Conservation (phyloP, 30 jellyfish, hydroid and myxozoan species). For the Catostylus mosaicus region DNA sequence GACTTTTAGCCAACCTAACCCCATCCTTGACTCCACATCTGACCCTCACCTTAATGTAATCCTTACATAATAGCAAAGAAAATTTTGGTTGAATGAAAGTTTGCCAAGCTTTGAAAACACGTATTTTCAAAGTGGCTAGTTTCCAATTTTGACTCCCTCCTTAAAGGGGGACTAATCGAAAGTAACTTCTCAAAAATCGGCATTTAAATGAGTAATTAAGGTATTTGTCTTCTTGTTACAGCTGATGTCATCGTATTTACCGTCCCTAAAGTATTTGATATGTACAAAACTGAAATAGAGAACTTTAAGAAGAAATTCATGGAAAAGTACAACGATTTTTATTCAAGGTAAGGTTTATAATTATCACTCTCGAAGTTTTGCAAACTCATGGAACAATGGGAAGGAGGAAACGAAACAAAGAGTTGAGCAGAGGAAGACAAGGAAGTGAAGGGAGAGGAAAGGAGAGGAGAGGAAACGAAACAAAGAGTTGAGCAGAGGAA, state of each 20-base stretch:
- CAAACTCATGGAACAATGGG: neutral
- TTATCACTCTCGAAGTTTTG: neutral
- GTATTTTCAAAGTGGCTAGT: too few species aligned
- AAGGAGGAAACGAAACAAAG: neutral
- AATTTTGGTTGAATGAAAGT: too few species aligned
- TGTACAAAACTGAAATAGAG: slow-evolving; percentile 56
- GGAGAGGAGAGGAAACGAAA: neutral
- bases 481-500: neutral
- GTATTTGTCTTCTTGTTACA: neutral
- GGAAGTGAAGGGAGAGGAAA: neutral
- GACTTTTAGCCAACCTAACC: too few species aligned
- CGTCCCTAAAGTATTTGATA: slow-evolving; percentile 41
- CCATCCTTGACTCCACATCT: too few species aligned
- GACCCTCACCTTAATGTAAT: too few species aligned
- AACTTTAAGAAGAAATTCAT: neutral
- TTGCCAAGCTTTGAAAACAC: too few species aligned
- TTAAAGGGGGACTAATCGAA: neutral
- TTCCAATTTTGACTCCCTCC: too few species aligned
- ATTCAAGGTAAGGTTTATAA: slow-evolving; percentile 48
- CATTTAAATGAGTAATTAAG: neutral
- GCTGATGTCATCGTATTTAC: slow-evolving; percentile 57
- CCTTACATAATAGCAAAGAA: too few species aligned
- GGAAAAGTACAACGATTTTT: slow-evolving; percentile 48
- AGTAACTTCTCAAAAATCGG: neutral
- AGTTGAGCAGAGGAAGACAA: neutral